Conservation (phyloP, 53 echinoderm and acorn worm species). For the Paracentrotus lividus region DNA sequence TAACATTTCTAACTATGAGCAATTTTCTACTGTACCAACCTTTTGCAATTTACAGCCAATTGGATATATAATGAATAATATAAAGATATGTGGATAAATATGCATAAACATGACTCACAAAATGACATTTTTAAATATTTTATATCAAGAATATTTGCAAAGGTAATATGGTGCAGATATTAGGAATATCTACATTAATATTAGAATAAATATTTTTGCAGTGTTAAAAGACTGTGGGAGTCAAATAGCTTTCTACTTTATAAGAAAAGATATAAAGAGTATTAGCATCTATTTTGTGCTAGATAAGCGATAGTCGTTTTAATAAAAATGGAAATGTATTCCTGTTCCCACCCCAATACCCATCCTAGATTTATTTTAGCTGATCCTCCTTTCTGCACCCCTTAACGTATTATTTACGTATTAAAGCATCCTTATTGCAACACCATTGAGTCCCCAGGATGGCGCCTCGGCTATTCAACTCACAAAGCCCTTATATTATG, state of each 20-base stretch:
- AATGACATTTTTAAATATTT: neutral
- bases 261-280: neutral
- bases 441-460: neutral
- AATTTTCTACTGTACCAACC: neutral
- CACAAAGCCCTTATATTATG: slow-evolving; percentile 9
- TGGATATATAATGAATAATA: neutral
- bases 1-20: neutral
- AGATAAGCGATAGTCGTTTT: no score
- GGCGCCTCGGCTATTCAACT: neutral
- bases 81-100: no score
- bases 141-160: neutral
- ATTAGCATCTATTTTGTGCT: neutral
- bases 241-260: neutral
- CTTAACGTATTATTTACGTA: neutral
- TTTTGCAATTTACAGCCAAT: neutral
- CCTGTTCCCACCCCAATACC: neutral
- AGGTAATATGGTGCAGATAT: neutral
- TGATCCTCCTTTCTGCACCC: neutral
- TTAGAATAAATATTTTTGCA: neutral
- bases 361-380: neutral
- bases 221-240: neutral
- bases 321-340: neutral
- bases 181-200: no score
- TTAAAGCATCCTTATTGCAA: neutral
- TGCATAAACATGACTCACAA: neutral